Conservation (phyloP, 53 echinoderm and acorn worm genomes). For the Apostichopus leukothele region DNA sequence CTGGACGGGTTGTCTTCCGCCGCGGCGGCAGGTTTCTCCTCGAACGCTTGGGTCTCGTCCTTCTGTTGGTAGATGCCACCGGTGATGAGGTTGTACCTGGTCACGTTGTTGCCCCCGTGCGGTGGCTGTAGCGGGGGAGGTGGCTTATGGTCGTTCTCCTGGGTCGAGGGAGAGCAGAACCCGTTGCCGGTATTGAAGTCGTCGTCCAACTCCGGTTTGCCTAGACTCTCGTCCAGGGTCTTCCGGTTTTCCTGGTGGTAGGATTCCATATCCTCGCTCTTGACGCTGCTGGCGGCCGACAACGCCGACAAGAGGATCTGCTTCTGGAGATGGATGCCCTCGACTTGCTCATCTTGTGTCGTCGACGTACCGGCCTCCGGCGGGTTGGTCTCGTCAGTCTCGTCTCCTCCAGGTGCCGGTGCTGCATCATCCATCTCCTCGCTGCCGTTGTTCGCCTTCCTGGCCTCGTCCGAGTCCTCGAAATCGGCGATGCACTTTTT, state of each 20-base stretch:
- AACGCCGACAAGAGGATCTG: conserved; percentile 47
- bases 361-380: conserved; percentile 14
- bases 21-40: conserved; percentile 35
- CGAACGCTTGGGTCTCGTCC: neutral
- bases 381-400: neutral
- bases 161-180: neutral
- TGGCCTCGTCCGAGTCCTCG: conserved; percentile 56
- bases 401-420: conserved; percentile 14
- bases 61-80: conserved; percentile 41
- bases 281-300: conserved; percentile 34
- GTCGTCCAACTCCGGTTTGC: neutral
- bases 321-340: conserved; percentile 61
- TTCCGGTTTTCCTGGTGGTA: conserved; percentile 47
- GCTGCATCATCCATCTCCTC: conserved; percentile 24
- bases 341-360: conserved; percentile 18
- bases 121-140: neutral
- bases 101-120: neutral
- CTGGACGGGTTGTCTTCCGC: conserved; percentile 76
- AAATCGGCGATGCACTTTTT: conserved; percentile 94
- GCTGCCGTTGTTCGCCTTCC: conserved; percentile 39
- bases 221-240: conserved; percentile 33
- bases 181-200: conserved; percentile 1
- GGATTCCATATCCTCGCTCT: conserved; percentile 35
- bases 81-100: conserved; percentile 41
- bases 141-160: conserved; percentile 7